Evolutionary conservation across 2,113 vertebrate genomes (phyloP), one percentile per base, ranked within the genome.

Genomic region (Sinocyclocheilus anophthalmus): DNA sequence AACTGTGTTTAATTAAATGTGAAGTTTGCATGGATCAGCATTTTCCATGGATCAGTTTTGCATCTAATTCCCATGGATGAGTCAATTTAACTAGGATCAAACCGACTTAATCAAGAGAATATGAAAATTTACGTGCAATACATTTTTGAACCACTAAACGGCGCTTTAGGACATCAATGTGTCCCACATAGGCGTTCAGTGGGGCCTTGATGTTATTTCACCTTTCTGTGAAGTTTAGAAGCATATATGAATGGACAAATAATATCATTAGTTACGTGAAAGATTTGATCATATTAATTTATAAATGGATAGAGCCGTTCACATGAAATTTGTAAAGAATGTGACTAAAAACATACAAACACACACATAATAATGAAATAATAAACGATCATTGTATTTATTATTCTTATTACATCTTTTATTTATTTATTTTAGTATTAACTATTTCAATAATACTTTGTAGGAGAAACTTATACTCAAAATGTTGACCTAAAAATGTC

Each of bases 111-210:
- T 45, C 4, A n/a, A 14, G 16, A 65, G 8, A 9, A 48, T 65
- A 14, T 48, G n/a, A 48, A 81, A 33, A 61, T 59, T 24, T 61
- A 48, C 53, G 5, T 33, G 76, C 30, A 73, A 73, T 73, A 22
- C 84, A 45, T 6, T 30, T 33, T 1, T 22, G 42, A 67, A 39
- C 45, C 84, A 73, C 84, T 81, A 81, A 26, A 18, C 1, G 77
- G 50, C 33, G 84, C 84, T 55, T 80, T 26, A 45, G 79, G 39
- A 26, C 79, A 45, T 81, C 24, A 81, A 65, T 48, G 33, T 14
- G 6, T 12, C 3, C 11, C 11, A 6, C 11, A 10, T 1, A 14
- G 2, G 20, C 9, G 8, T 12, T n/a, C 1, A 39, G 30, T 22
- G 1, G 1, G 0, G 0, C 20, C 3, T 20, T 55, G 13, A 14